Conservation (phyloP, 2,113 vertebrate genomes). For the Misgurnus anguillicaudatus region DNA sequence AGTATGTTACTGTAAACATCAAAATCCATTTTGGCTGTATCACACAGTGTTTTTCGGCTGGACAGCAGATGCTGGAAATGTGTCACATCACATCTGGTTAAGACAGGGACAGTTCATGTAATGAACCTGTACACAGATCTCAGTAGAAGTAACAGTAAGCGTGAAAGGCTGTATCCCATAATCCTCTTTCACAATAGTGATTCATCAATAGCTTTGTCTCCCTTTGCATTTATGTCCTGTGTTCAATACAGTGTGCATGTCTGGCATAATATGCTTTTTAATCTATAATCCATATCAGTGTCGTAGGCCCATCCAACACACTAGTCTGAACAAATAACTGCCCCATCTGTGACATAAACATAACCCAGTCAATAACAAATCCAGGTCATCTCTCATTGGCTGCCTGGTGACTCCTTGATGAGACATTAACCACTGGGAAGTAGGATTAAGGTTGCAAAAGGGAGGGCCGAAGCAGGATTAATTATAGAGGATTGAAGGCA, state of each 20-base stretch:
- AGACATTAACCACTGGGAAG: constrained; percentile 54
- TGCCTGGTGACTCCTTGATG: background rate
- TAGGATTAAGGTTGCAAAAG: constrained; percentile 52
- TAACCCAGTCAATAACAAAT: constrained; percentile 45
- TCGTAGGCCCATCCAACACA: constrained; percentile 16
- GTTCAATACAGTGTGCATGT: background rate
- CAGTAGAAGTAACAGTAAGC: no score
- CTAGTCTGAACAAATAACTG: constrained; percentile 26
- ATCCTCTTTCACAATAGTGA: background rate
- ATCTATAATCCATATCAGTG: constrained; percentile 20
- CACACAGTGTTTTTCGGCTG: no score
- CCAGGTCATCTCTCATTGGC: constrained; percentile 51
- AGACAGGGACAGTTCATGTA: no score
- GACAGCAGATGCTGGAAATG: no score
- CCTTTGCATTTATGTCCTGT: background rate
- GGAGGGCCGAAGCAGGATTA: constrained; percentile 59
- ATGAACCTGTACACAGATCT: no score
- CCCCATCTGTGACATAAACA: constrained; percentile 65
- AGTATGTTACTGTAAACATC: no score
- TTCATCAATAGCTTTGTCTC: background rate
- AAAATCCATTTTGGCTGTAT: no score
- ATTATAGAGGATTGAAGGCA: constrained; percentile 61
- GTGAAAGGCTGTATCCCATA: background rate
- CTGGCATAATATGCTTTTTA: background rate
- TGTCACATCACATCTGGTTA: no score